phyloP scores from a whole-genome alignment of 2,797 vertebrate species.

The Bothrops alternatus region DNA sequence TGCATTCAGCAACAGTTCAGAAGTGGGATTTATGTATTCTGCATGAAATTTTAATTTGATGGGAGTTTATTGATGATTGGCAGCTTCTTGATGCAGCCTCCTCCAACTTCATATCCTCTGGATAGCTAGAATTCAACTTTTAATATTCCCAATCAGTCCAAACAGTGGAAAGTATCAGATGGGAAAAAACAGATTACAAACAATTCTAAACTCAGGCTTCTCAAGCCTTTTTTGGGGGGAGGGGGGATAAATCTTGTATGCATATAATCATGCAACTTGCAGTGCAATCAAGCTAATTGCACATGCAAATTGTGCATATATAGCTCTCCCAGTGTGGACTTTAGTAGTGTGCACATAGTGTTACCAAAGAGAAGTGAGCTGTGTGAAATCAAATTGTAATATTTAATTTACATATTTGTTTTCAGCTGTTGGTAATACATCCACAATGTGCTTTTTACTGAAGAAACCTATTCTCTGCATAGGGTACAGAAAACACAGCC shows the following conservation, averaged over 20 bases:
- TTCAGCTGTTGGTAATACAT: conserved; percentile 33
- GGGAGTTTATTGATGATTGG: background rate
- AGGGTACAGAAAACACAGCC: background rate
- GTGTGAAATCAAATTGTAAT: conserved; percentile 25
- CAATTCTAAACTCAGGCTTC: too few relatives aligned
- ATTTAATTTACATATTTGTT: conserved; percentile 28
- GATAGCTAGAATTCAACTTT: background rate
- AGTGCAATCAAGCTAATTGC: conserved; percentile 7
- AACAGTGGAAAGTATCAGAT: background rate
- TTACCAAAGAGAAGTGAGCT: conserved; percentile 14
- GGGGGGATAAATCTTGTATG: background rate
- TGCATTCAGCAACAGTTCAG: background rate
- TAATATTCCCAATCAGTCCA: background rate
- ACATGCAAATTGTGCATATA: conserved; percentile 17
- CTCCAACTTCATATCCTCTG: background rate
- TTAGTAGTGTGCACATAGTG: conserved; percentile 16
- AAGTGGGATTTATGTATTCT: background rate
- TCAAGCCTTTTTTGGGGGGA: background rate
- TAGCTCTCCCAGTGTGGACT: conserved; percentile 5
- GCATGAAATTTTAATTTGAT: background rate
- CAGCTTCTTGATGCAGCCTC: background rate
- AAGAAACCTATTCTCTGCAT: conserved; percentile 24
- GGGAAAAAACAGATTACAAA: background rate
- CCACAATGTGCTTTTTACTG: conserved; percentile 21
- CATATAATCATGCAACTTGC: background rate